Evolutionary conservation across 2,113 vertebrate genomes (phyloP).

Genomic region (Sylvilagus bachmani): DNA sequence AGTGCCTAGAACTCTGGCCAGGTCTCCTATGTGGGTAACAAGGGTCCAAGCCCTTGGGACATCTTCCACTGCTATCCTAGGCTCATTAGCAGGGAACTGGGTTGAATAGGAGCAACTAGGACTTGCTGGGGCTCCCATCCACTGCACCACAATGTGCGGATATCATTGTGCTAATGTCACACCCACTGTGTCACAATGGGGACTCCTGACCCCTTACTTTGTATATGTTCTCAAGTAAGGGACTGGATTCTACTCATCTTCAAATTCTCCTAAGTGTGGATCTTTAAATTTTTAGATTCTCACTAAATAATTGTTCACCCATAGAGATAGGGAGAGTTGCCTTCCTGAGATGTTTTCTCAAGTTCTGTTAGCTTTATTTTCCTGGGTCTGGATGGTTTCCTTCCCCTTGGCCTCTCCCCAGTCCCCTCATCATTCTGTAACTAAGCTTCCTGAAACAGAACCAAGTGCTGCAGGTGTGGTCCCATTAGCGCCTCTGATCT

Average conservation of each 20-base stretch:
- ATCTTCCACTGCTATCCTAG: no score
- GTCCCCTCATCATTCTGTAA: neutral
- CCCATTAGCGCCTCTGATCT: slow-evolving; percentile 16
- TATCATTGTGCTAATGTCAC: no score
- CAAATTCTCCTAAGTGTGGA: neutral
- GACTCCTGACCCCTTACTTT: neutral
- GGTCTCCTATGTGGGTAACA: no score
- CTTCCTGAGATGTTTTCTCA: neutral
- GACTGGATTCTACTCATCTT: neutral
- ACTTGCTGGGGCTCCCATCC: no score
- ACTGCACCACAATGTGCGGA: no score
- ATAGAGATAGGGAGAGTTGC: neutral
- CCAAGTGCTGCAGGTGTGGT: slow-evolving; percentile 49
- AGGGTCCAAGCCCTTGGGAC: no score
- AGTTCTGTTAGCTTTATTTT: neutral
- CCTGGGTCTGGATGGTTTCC: neutral
- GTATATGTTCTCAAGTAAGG: neutral
- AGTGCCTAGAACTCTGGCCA: no score
- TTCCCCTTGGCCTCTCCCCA: neutral
- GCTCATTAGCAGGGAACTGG: no score
- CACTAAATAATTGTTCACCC: neutral
- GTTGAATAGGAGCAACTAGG: no score
- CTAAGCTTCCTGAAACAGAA: slow-evolving; percentile 22
- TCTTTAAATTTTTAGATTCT: neutral
- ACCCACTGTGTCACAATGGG: no score